Base-by-base conservation (phyloP, 2,113 vertebrate genomes). In the Jacana jacana region DNA sequence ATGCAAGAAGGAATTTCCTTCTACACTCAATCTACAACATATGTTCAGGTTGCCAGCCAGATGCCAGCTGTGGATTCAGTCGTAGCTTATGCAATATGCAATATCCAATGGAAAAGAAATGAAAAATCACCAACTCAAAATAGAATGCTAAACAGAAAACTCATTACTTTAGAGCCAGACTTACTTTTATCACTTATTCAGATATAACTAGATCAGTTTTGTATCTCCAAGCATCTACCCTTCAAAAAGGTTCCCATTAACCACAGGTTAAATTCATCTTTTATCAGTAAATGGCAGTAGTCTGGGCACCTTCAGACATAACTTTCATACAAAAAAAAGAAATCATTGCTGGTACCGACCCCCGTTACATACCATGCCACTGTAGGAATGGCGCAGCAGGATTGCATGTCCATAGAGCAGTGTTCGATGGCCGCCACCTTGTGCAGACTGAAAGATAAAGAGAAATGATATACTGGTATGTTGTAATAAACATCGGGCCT, bases 331-430 rank as follows among this genome's bases (percentile, higher is more conserved):
- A 30, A 9, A 17, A n/a, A n/a, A 77, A 70, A 63, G 4, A 55
- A 54, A 17, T 5, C 1, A 11, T 22, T 17, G 14, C 15, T 71
- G 13, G 15, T 61, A 17, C 40, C 37, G 88, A 2, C 1, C 24
- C 10, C 6, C 3, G 3, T 51, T 76, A 98, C 99, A 95, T 95
- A 99, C 99, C 99, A 99, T 99, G 94, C 99, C 99, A 0, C 99
- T 99, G 97, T 99, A 99, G 69, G 99, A 99, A 97, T 99, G 99
- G 57, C 99, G 98, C n/a, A 99, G 98, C 91, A 99, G 86, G 51
- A 99, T 98, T 10, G 99, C 99, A 0, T 99, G 99, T 11, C 99
- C 99, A 0, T 99, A 99, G 37, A 99, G 98, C 11, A 99, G 98
- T 0, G 99, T 99, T 42, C 99, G 98, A 96, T 99, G 99, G 24